Evolutionary conservation across 2,888 invertebrate species (phyloP).

Genomic region (Tolmerus cingulatus): DNA sequence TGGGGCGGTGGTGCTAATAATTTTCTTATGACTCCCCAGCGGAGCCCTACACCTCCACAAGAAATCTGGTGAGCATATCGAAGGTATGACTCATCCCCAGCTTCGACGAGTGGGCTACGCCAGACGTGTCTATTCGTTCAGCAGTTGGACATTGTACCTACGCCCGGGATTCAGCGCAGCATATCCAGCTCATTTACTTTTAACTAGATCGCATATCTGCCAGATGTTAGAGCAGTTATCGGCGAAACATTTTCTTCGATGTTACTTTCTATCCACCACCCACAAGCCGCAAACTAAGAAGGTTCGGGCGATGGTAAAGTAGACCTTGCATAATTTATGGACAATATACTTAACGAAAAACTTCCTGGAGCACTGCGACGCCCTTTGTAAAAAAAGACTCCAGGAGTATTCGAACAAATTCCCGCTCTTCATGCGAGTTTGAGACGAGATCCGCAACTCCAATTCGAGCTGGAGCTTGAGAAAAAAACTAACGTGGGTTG

Average conservation of each 20-base stretch:
- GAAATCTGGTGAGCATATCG: not conserved
- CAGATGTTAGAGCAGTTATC: not conserved
- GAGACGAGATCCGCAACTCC: not conserved
- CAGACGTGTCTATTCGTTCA: not conserved
- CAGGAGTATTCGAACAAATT: not conserved
- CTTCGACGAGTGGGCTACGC: not conserved
- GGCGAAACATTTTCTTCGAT: not conserved
- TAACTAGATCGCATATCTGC: not conserved
- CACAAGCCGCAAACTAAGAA: not conserved
- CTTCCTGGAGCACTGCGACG: not conserved
- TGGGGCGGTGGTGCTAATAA: not conserved
- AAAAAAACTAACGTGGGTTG: slow-evolving; percentile 6
- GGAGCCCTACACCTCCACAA: slow-evolving; percentile 5
- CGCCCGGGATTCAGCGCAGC: too few relatives aligned
- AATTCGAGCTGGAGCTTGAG: not conserved
- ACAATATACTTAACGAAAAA: not conserved
- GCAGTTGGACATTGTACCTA: too few relatives aligned
- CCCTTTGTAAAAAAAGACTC: not conserved
- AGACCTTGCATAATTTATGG: not conserved
- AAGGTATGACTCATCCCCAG: slow-evolving; percentile 10
- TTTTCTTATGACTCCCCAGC: not conserved
- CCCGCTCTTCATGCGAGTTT: not conserved
- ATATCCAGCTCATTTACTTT: too few relatives aligned
- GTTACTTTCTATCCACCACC: not conserved
- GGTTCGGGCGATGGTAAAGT: not conserved